Evolutionary conservation across 1,140 invertebrate species (phyloP), one percentile per base, ranked within the genome.

Genomic region (Pygmarrhopalites habei): DNA sequence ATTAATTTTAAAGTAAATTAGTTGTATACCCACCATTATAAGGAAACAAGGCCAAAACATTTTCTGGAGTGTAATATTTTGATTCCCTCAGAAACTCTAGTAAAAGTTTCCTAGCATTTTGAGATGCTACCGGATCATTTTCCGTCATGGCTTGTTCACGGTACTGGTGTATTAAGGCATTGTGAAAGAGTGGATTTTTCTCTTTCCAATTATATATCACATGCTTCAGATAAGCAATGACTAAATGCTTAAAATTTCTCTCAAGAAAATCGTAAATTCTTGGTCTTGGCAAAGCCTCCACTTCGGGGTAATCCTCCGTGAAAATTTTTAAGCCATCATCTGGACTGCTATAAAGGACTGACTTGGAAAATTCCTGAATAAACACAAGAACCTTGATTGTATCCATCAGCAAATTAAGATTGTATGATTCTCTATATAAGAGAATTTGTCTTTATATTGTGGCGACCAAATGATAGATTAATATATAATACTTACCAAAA

Each of bases 151-250:
- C 80, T 71, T 83, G 82, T 69, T 89, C 86, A 67, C 85, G 82
- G 70, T 93, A 93, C 74, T 90, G 87, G 74, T 88, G 86, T 2
- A 95, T 84, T 19, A 98, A 77, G 15, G 88, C 85, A 75, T 98
- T 95, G 73, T 98, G 95, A 69, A 96, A 91, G 17, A 89, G 73
- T 0, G 88, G 79, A 74, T 87, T 90, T 1, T 81, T 85, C 68
- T 98, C 95, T 58, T 87, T 82, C 90, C 93, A 97, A 10, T 84
- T 82, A 65, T 87, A 81, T 25, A 99, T 91, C 0, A 98, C 83
- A 75, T 98, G 92, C 75, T 98, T 93, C 70, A 98, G 77, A 76
- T 98, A 99, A 1, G 89, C 87, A 73, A 96, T 90, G 0, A 92
- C 88, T 25, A 95, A 76, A 52, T 82, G 73, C 12, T 51, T 35